These are phyloP conservation scores for Cataglyphis livida DNA, from an alignment of 2,888 invertebrate genomes.

Conservation along the genomic window DNA sequence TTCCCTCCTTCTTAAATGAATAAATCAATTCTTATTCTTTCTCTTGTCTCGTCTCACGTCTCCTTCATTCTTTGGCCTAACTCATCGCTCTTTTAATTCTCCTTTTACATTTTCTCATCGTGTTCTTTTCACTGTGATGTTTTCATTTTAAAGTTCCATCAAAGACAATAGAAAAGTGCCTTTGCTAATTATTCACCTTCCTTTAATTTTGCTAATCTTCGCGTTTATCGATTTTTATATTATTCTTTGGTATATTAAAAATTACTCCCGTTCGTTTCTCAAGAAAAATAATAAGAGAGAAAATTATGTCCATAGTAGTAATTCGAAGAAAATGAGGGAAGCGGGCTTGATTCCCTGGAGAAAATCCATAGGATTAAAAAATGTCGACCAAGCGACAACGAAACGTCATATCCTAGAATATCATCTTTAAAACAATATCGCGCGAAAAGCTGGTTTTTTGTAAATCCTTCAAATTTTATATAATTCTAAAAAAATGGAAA, in stretches of 20 bases:
- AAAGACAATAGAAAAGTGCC: neutral
- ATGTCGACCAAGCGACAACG: neutral
- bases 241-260: neutral
- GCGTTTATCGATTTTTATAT: neutral
- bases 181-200: neutral
- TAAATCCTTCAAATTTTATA: neutral
- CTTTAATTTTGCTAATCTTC: conserved; percentile 1
- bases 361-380: neutral
- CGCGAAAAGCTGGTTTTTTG: neutral
- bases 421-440: neutral
- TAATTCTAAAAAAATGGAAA: neutral
- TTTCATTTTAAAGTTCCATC: conserved; percentile 1
- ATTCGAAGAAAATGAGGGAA: neutral
- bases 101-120: neutral
- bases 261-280: neutral
- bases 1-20: conserved; percentile 22
- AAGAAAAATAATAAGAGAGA: neutral
- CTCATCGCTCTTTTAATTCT: conserved; percentile 2
- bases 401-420: conserved; percentile 8
- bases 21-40: conserved; percentile 13
- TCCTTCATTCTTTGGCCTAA: conserved; percentile 12
- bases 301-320: neutral
- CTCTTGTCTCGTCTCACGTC: neutral
- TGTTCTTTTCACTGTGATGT: neutral
- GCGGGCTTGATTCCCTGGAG: neutral